Evolutionary conservation across 2,113 vertebrate genomes (phyloP).

Genomic region (Alethe castanea): DNA sequence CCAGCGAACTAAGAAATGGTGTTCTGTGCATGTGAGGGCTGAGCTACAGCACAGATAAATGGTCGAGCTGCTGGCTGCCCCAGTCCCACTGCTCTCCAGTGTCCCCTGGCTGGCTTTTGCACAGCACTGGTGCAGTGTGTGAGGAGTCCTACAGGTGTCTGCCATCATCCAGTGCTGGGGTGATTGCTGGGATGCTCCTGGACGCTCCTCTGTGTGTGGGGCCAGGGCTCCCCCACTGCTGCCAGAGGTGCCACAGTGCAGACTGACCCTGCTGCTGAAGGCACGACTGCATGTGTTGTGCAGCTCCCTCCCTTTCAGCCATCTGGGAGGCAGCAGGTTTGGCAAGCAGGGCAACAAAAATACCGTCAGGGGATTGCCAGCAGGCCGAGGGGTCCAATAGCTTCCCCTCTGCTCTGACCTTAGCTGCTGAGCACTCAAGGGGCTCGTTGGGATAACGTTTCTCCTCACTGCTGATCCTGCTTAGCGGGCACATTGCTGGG

Average conservation of each 20-base stretch:
- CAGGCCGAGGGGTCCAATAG: not conserved
- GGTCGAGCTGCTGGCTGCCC: not conserved
- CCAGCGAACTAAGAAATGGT: accelerated
- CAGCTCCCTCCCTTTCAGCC: not conserved
- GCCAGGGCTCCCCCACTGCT: not conserved
- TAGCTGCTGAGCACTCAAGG: not conserved
- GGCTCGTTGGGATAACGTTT: not conserved
- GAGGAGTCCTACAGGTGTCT: not conserved
- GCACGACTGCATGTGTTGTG: not conserved
- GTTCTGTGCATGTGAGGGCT: not conserved
- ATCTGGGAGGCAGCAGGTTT: not conserved
- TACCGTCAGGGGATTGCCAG: not conserved
- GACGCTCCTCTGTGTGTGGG: not conserved
- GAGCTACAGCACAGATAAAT: not conserved
- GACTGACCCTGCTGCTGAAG: not conserved
- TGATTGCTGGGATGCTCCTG: accelerated
- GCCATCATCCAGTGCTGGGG: not conserved
- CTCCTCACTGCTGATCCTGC: conserved; percentile 10
- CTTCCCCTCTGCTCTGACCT: conserved; percentile 10
- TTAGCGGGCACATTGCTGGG: conserved; percentile 26
- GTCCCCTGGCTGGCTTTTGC: not conserved
- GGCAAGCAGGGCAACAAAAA: not conserved
- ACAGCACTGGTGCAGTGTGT: not conserved
- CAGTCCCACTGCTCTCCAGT: not conserved
- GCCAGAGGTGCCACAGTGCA: not conserved